Base-by-base conservation (phyloP, 2,797 vertebrate genomes). In the Pelodytes ibericus region DNA sequence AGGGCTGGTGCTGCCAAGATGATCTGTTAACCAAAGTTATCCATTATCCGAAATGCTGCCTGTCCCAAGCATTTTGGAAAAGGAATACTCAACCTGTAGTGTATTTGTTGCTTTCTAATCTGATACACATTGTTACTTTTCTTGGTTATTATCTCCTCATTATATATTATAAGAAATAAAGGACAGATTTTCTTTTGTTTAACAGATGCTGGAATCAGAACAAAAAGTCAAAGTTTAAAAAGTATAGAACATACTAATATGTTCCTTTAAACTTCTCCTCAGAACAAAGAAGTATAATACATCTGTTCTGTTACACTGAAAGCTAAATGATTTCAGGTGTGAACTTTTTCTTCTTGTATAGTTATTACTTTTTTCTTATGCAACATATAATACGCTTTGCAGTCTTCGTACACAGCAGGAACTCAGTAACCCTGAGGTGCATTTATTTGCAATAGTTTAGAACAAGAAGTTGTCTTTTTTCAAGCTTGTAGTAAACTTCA, bases 391-490 rank as follows among this genome's bases (percentile, higher is more conserved):
- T 62, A 39, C 44, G 7, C 44, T 75, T 69, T 59, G 16, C 62
- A 53, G 65, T 29, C 73, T 51, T 39, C 7, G 9, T 20, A 75
- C 44, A 51, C 73, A 33, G 30, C 57, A 51, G 24, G 65, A 68
- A 75, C 36, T 47, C 30, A 61, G 57, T 75, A 24, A 29, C 73
- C 73, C 73, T 61, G 22, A 68, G 73, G 65, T 68, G 29, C 30
- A 53, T 69, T 69, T 69, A 69, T 68, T 75, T 75, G 27, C 65
- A 53, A 62, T 49, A 62, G 30, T 39, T 61, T 61, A 68, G 57
- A 69, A 75, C 64, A 75, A 61, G 73, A 20, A 36, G 11, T 25
- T 69, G 53, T 74, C 36, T 75, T 16, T 75, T 68, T 75, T 67
- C 63, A 53, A 51, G 65, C 61, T 31, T 69, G 24, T 58, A 61